Base-by-base conservation (phyloP, 1,140 invertebrate genomes). In the Cydia strobilella region DNA sequence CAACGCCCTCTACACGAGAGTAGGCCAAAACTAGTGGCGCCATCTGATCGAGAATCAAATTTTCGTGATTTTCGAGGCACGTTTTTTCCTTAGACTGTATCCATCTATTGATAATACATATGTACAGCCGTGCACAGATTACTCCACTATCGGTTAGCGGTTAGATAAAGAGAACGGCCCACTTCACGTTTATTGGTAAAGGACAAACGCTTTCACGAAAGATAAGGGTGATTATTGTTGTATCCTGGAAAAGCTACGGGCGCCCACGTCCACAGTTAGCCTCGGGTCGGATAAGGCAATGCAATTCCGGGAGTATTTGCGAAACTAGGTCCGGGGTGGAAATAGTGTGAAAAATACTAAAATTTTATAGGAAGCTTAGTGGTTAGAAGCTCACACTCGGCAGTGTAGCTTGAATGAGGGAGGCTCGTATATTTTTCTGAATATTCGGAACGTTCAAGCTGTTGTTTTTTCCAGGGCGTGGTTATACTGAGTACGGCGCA, bases 191-290 rank as follows among this genome's bases (percentile, higher is more conserved):
- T 65, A 65, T 65, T 65, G 62, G 12, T 1, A 31, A 65, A 65
- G 62, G 62, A 65, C 62, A 65, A 65, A 65, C 62, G 62, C 9
- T 65, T 27, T 25, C 23, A 27, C 54, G 20, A 62, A 20, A n/a
- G 54, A 62, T 27, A 65, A 65, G 62, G 20, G 62, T 25, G 62
- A 65, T 65, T 65, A 65, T 65, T 65, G 62, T 65, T 25, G 62
- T 65, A 62, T 62, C 54, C 62, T 25, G 23, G 25, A 65, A 65
- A 65, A 65, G 25, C 9, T 65, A 25, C 62, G 9, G 12, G 23
- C 54, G 18, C 18, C 15, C 54, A 23, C 54, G 23, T 27, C 25
- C 25, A 13, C 20, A 13, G 23, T 65, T 25, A 12, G 25, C 12
- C 62, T 7, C 54, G 18, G 54, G 18, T n/a, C 18, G 54, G 18